phyloP scores from a whole-genome alignment of 2,797 vertebrate species.

The Sarcophilus harrisii region DNA sequence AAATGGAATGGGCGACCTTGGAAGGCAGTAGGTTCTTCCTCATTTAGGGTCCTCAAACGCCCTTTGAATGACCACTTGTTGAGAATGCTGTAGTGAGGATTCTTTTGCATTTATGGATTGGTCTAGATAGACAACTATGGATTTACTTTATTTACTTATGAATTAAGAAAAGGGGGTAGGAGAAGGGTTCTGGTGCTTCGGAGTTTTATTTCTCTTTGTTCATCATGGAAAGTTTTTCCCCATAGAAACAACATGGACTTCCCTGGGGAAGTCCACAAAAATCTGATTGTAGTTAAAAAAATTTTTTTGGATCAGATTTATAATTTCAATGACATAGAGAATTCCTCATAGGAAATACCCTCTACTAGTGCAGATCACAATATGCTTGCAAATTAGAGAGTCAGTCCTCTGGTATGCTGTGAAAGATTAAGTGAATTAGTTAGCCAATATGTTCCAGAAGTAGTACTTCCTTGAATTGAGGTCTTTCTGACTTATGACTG shows the following conservation, averaged over 20 bases:
- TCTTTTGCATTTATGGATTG: too few relatives aligned
- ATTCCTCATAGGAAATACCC: neutral
- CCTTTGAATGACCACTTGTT: neutral
- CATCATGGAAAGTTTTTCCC: neutral
- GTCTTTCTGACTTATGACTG: neutral
- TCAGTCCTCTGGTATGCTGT: neutral
- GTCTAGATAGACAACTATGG: neutral
- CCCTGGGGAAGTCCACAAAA: neutral
- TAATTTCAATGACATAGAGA: neutral
- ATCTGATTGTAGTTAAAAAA: neutral
- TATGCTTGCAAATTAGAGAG: neutral
- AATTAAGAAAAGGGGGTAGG: neutral
- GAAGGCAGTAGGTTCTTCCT: too few relatives aligned
- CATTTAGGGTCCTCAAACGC: neutral
- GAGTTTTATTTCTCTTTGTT: neutral
- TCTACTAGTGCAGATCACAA: neutral
- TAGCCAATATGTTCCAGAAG: neutral
- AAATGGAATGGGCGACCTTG: too few relatives aligned
- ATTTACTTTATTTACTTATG: neutral
- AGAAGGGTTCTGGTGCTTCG: neutral
- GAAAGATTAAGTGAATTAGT: neutral
- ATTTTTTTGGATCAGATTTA: neutral
- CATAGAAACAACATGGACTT: neutral
- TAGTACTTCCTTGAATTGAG: neutral
- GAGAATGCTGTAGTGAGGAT: neutral